These are phyloP conservation scores for Triplophysa siluroides DNA, from an alignment of 2,113 vertebrate species.

Conservation along the genomic window DNA sequence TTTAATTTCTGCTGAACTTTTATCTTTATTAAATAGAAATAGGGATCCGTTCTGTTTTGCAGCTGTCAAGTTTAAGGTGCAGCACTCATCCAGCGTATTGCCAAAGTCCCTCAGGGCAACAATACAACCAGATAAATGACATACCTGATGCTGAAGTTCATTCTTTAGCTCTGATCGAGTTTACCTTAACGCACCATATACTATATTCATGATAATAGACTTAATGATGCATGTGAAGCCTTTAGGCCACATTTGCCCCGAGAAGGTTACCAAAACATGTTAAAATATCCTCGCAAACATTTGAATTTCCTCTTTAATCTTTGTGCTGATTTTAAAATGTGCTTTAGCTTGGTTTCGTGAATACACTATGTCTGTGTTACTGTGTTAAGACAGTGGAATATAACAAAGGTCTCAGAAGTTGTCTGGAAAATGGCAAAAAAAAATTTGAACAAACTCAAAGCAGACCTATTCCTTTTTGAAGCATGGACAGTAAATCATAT, in stretches of 20 bases:
- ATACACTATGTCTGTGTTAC: no score
- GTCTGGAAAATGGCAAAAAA: no score
- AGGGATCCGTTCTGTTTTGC: not conserved
- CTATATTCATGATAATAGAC: not conserved
- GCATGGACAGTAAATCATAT: no score
- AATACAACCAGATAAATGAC: not conserved
- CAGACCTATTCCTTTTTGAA: no score
- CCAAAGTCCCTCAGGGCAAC: not conserved
- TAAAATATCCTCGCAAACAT: no score
- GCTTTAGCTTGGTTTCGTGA: not conserved
- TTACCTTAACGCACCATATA: not conserved
- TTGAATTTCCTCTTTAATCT: not conserved
- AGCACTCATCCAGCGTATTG: not conserved
- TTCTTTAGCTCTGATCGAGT: not conserved
- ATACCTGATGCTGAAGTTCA: not conserved
- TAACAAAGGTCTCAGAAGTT: no score
- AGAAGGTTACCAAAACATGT: no score
- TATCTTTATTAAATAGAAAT: not conserved
- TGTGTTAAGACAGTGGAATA: no score
- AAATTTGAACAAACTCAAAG: no score
- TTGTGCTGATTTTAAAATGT: not conserved
- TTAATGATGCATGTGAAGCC: not conserved
- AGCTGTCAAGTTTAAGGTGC: not conserved
- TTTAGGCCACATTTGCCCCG: no score
- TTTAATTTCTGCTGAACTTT: not conserved